These are phyloP conservation scores for Campylorhamphus procurvoides DNA, from an alignment of 2,113 vertebrate species.

Conservation along the genomic window DNA sequence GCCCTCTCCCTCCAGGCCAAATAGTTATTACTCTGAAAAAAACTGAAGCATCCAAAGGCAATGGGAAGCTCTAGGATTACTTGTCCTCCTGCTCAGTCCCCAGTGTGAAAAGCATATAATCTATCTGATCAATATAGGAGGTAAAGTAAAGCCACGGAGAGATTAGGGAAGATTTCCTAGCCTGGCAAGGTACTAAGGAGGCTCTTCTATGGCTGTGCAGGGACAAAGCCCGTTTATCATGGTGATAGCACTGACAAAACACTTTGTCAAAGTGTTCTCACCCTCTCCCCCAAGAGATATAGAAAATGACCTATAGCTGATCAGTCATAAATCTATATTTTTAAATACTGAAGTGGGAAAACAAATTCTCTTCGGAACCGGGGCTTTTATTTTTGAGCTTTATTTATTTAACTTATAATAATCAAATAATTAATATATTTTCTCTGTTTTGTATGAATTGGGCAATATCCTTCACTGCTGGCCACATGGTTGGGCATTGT, in stretches of 20 bases:
- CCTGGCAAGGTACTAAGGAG: constrained; percentile 1
- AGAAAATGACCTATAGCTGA: constrained; percentile 24
- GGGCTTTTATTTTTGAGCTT: constrained; percentile 70
- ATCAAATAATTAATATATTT: constrained; percentile 74
- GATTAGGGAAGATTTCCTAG: constrained; percentile 18
- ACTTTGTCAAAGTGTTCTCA: constrained; percentile 22
- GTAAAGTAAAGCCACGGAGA: constrained; percentile 16
- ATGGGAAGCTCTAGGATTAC: constrained; percentile 31
- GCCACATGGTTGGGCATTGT: neutral
- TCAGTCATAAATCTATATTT: constrained; percentile 70
- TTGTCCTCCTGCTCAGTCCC: constrained; percentile 30
- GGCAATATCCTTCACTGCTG: constrained; percentile 27
- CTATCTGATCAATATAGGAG: neutral
- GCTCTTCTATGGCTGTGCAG: neutral
- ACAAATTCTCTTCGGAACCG: constrained; percentile 46
- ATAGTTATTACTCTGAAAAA: constrained; percentile 33
- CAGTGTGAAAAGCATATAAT: neutral
- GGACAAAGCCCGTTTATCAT: neutral
- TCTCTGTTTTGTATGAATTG: constrained; percentile 29
- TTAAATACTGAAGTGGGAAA: constrained; percentile 45
- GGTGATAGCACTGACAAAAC: neutral
- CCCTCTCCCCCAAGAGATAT: neutral
- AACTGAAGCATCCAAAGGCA: neutral
- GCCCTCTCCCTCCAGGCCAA: constrained; percentile 15
- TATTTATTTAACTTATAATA: constrained; percentile 80